These are phyloP conservation scores for Silurus meridionalis DNA, from an alignment of 2,113 vertebrate species.

Conservation along the genomic window DNA sequence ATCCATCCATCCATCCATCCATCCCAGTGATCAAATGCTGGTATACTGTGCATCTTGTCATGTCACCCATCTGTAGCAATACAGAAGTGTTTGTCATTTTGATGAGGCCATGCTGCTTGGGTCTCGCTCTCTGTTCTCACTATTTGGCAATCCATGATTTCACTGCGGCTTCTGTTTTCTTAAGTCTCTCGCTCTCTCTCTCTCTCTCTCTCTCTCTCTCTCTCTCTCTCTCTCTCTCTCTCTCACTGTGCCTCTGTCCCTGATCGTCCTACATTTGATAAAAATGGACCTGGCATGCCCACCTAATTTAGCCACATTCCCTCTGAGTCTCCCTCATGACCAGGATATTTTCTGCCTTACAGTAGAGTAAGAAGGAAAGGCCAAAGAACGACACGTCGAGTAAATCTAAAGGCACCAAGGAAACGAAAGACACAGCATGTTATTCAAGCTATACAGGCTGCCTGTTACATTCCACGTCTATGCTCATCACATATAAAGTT, in stretches of 20 bases:
- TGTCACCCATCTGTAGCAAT: background rate
- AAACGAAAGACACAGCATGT: background rate
- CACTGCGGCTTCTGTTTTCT: background rate
- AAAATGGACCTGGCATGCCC: slow-evolving; percentile 62
- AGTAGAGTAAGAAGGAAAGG: background rate
- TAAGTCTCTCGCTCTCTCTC: background rate
- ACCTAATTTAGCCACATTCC: slow-evolving; percentile 65
- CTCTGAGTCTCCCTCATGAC: slow-evolving; percentile 52
- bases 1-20: no score
- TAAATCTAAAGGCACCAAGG: background rate
- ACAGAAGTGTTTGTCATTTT: background rate
- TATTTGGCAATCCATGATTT: background rate
- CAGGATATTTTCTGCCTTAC: slow-evolving; percentile 30
- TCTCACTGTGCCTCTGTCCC: slow-evolving; percentile 37
- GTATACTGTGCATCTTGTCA: background rate
- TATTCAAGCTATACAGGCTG: background rate
- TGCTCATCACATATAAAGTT: background rate
- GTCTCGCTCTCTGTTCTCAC: background rate
- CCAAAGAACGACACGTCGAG: background rate
- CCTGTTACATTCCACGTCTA: background rate
- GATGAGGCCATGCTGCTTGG: background rate
- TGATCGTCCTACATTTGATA: slow-evolving; percentile 65
- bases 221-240: slow-evolving; percentile 9
- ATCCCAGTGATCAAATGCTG: background rate
- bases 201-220: slow-evolving; percentile 4